These are phyloP conservation scores for Boloria selene DNA, from an alignment of 2,888 invertebrate species.

Conservation along the genomic window DNA sequence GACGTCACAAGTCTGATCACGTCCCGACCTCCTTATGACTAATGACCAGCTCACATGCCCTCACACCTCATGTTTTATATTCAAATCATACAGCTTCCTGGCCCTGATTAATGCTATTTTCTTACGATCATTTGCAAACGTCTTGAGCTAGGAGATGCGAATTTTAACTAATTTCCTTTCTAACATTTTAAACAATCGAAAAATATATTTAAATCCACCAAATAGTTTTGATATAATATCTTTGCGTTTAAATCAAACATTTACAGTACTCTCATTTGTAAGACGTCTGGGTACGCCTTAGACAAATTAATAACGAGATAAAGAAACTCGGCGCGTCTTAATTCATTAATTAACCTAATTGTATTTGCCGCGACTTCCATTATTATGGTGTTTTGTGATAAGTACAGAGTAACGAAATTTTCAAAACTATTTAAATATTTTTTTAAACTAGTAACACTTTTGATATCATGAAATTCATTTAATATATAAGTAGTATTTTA, in stretches of 20 bases:
- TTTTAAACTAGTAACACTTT: background rate
- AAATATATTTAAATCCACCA: background rate
- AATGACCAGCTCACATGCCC: slow-evolving; percentile 77
- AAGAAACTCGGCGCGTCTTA: slow-evolving; percentile 79
- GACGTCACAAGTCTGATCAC: slow-evolving; percentile 65
- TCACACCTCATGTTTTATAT: slow-evolving; percentile 69
- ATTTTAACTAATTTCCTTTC: slow-evolving; percentile 9
- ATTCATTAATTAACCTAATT: slow-evolving; percentile 83
- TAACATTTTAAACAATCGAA: background rate
- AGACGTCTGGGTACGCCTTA: slow-evolving; percentile 73
- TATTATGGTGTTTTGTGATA: slow-evolving; percentile 69
- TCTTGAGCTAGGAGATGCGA: slow-evolving; percentile 49
- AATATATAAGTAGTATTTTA: too few species aligned
- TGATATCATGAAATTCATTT: background rate
- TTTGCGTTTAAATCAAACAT: slow-evolving; percentile 55
- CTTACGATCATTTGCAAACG: slow-evolving; percentile 69
- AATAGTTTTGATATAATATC: slow-evolving; percentile 36
- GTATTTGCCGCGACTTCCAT: slow-evolving; percentile 75
- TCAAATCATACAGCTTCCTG: slow-evolving; percentile 79
- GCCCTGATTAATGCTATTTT: slow-evolving; percentile 78
- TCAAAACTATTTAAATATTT: background rate
- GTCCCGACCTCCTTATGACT: slow-evolving; percentile 74
- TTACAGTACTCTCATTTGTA: slow-evolving; percentile 71
- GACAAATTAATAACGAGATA: slow-evolving; percentile 82
- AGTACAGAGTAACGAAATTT: slow-evolving; percentile 47